A percentile compares a stretch with the other conserved stretches of the same genome.
phyloP scores from a whole-genome alignment of 2,888 invertebrate genomes.

The Palloptera scutellata region DNA sequence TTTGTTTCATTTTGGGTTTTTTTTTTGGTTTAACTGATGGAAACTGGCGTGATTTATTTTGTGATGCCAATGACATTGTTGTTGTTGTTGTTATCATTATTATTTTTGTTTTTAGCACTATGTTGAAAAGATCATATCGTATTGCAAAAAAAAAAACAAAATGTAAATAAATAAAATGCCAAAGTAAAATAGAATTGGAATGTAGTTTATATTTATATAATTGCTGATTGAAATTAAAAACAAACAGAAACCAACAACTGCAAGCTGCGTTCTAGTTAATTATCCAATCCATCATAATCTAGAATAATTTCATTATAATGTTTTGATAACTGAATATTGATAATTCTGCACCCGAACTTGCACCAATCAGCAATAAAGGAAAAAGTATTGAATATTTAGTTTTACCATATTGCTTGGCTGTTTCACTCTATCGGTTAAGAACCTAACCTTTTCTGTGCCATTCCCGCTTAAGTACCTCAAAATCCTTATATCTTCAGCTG shows the following conservation, averaged over 20 bases:
- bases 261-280: too few species aligned
- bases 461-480: too few species aligned
- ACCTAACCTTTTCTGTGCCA: too few species aligned
- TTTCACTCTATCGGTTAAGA: neutral
- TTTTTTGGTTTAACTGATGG: slow-evolving; percentile 46
- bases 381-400: slow-evolving; percentile 6
- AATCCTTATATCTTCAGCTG: too few species aligned
- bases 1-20: slow-evolving; percentile 17
- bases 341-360: too few species aligned
- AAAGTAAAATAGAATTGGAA: too few species aligned
- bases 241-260: too few species aligned
- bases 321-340: too few species aligned
- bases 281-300: too few species aligned
- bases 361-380: too few species aligned
- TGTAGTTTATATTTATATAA: neutral
- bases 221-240: neutral
- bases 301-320: too few species aligned
- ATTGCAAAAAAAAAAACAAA: too few species aligned
- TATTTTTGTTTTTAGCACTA: neutral
- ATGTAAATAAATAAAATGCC: neutral
- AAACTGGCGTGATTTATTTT: slow-evolving; percentile 59
- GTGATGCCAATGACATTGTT: slow-evolving; percentile 59
- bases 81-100: slow-evolving; percentile 30
- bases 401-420: neutral
- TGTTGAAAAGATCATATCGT: neutral